phyloP scores from a whole-genome alignment of 1,140 invertebrate species.

The Leptopilina clavipes region DNA sequence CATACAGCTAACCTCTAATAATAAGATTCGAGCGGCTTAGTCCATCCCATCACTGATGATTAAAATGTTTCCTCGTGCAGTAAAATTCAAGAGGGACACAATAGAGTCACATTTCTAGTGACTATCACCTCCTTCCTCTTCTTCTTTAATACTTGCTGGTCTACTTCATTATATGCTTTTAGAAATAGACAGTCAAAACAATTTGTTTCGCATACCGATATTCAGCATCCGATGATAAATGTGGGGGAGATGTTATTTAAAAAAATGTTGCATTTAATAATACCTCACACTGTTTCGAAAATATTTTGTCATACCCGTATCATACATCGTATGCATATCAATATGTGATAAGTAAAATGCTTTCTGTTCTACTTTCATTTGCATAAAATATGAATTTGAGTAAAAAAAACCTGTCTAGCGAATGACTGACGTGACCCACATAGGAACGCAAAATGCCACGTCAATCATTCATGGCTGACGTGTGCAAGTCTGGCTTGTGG shows the following conservation, averaged over 20 bases:
- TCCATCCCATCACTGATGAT: conserved; percentile 53
- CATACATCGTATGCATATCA: conserved; percentile 16
- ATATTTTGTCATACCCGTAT: conserved; percentile 22
- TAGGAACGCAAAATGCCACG: conserved; percentile 29
- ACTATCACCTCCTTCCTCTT: too few species aligned
- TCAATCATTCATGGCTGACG: conserved; percentile 28
- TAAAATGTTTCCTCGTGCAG: conserved; percentile 45
- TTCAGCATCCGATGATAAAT: too few species aligned
- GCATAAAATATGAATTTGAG: conserved; percentile 33
- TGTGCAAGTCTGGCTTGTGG: conserved; percentile 29
- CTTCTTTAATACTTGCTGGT: too few species aligned
- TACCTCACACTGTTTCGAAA: neutral
- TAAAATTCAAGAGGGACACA: too few species aligned
- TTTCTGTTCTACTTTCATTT: conserved; percentile 9
- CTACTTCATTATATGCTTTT: too few species aligned
- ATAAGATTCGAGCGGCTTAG: conserved; percentile 50
- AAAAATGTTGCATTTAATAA: too few species aligned
- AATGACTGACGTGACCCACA: conserved; percentile 31
- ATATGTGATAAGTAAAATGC: conserved; percentile 24
- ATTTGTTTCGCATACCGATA: neutral
- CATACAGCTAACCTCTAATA: conserved; percentile 52
- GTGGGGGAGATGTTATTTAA: too few species aligned
- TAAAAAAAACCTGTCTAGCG: conserved; percentile 29
- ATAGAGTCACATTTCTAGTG: too few species aligned
- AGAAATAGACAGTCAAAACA: too few species aligned